Evolutionary conservation across 1,140 invertebrate species (phyloP).

Genomic region (Zaprionus kolodkinae): DNA sequence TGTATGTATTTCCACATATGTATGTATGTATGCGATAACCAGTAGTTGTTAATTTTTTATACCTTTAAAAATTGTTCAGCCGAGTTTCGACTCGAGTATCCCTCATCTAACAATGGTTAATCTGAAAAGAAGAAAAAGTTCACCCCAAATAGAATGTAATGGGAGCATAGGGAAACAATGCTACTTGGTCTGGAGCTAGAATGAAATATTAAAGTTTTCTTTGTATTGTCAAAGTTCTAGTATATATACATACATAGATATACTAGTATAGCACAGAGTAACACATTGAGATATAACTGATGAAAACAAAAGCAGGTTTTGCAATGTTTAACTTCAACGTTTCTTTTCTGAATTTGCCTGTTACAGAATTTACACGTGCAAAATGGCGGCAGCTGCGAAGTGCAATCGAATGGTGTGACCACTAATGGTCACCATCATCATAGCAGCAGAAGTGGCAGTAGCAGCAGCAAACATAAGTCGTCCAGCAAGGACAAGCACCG

Average conservation of each 20-base stretch:
- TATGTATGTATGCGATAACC: background rate
- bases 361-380: conserved; percentile 72
- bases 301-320: background rate
- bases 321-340: background rate
- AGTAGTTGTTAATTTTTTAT: conserved; percentile 29
- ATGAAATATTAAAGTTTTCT: background rate
- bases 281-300: background rate
- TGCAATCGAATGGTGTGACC: conserved; percentile 83
- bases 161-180: background rate
- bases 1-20: background rate
- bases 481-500: conserved; percentile 86
- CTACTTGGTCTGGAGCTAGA: background rate
- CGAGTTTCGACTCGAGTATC: conserved; percentile 37
- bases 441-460: conserved; percentile 86
- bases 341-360: background rate
- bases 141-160: background rate
- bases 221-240: too few relatives aligned
- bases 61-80: conserved; percentile 36
- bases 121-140: background rate
- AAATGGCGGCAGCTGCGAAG: conserved; percentile 75
- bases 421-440: conserved; percentile 86
- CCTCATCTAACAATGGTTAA: background rate
- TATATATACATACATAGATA: background rate
- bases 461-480: conserved; percentile 87
- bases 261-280: background rate